Evolutionary conservation across 2,888 invertebrate genomes (phyloP), one percentile per base, ranked within the genome.

Genomic region (Oscheius sp.): DNA sequence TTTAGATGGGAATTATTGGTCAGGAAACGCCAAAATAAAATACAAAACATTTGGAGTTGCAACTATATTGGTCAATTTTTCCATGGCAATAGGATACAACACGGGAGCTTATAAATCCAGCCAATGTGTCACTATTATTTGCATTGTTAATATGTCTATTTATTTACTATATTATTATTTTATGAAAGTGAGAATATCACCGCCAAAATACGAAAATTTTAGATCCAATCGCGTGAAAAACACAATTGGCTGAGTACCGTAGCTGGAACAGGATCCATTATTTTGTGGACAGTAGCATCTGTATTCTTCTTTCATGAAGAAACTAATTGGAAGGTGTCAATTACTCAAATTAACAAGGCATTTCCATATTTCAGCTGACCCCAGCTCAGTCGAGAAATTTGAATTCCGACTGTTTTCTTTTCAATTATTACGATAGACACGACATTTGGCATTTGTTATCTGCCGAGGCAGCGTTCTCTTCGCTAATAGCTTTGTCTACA

Each of bases 81-180:
- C 52, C 13, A 35, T 66, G 25, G 49, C 66, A 7, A 27, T 52
- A 16, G 52, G 25, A 9, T 49, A 66, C 49, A 52, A 66, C 29
- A 25, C 25, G 9, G 66, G 52, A 49, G 1, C 29, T 25, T 25
- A 16, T 12, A 53, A 56, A 29, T 55, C 69, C 21, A 69, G 49
- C n/a, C 66, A 66, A 41, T 9, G 49, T 23, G 52, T 66, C 1
- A 66, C 66, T 18, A 18, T 92, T 1, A 92, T 95, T 41, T 92
- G 95, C 81, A 93, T 95, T 91, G 92, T 92, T 2, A 95, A 95
- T 89, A 92, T 95, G 43, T 90, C 94, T 75, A 90, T 95, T 7
- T 95, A 95, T 89, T 92, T 92, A 16, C 89, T 92, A 72, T 94
- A 94, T 89, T 95, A 95, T 89, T 92, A 94, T 58, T 88, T 92